Evolutionary conservation across 2,888 invertebrate species (phyloP).

Genomic region (Pheosia tremula): DNA sequence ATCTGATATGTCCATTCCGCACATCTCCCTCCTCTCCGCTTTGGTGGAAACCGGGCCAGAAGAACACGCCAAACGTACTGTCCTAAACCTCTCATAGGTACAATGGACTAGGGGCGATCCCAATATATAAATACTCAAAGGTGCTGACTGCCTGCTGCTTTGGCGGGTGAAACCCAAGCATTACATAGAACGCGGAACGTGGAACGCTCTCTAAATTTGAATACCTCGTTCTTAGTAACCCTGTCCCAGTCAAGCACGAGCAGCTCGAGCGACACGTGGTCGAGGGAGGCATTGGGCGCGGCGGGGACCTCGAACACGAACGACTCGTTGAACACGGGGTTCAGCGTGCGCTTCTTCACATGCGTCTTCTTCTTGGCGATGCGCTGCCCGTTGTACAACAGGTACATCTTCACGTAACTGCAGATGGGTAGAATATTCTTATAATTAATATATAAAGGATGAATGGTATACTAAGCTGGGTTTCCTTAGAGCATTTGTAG

Average conservation of each 20-base stretch:
- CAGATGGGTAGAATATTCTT: not conserved
- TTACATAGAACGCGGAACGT: no score
- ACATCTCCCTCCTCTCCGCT: no score
- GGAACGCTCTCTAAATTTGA: not conserved
- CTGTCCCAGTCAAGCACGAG: slow-evolving; percentile 98
- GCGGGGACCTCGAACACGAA: slow-evolving; percentile 98
- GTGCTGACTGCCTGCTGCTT: no score
- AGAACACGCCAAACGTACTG: no score
- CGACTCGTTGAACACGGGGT: slow-evolving; percentile 99
- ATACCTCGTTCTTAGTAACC: slow-evolving; percentile 98
- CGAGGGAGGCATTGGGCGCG: slow-evolving; percentile 88
- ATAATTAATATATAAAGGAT: not conserved
- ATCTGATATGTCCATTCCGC: no score
- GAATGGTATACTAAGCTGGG: no score
- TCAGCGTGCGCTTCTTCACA: slow-evolving; percentile 98
- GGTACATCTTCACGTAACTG: slow-evolving; percentile 96
- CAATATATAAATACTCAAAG: no score
- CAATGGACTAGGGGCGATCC: no score
- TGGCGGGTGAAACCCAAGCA: no score
- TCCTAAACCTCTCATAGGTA: no score
- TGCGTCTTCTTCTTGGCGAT: slow-evolving; percentile 99
- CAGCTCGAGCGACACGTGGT: slow-evolving; percentile 94
- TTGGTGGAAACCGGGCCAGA: no score
- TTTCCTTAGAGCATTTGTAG: no score
- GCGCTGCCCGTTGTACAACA: slow-evolving; percentile 98